Evolutionary conservation across 2,113 vertebrate genomes (phyloP).

Genomic region (Chlorodrepanis virens): DNA sequence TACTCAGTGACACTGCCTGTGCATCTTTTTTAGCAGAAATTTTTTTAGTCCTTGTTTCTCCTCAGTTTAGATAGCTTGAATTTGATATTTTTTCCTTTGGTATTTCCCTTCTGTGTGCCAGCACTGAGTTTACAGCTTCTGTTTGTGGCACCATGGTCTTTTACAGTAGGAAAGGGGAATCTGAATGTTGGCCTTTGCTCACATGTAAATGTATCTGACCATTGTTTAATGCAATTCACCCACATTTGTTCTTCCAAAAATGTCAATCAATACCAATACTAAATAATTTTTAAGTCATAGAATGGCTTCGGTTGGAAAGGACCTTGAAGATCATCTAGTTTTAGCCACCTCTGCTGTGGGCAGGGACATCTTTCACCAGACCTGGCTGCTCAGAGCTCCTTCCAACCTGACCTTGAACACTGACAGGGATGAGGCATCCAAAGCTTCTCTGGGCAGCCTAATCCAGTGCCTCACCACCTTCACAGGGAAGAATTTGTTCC

Average conservation of each 20-base stretch:
- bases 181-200: neutral
- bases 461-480: neutral
- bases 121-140: neutral
- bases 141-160: neutral
- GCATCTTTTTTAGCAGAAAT: neutral
- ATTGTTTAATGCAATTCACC: neutral
- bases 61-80: neutral
- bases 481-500: neutral
- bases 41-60: neutral
- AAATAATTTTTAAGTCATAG: neutral
- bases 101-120: neutral
- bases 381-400: neutral
- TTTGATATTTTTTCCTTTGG: neutral
- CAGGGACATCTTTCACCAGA: neutral
- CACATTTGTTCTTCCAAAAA: neutral
- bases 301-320: neutral
- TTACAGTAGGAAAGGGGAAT: neutral
- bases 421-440: neutral
- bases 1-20: neutral
- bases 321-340: neutral
- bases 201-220: neutral
- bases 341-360: neutral
- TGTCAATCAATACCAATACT: neutral
- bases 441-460: neutral
- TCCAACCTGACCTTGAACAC: neutral